phyloP scores from a whole-genome alignment of 1,140 invertebrate genomes.

The Trichonephila clavata region DNA sequence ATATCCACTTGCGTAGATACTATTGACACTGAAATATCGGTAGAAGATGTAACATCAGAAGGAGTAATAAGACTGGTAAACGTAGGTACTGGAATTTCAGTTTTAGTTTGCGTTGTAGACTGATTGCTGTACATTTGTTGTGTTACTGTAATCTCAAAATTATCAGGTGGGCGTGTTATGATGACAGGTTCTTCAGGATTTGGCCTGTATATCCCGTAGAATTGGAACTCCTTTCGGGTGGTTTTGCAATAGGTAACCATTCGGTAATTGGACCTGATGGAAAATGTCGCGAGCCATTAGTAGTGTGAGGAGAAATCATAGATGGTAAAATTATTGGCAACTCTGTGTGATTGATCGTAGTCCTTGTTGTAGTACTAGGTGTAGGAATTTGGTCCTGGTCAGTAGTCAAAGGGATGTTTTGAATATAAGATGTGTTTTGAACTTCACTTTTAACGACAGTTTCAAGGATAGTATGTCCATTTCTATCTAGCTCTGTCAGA shows the following conservation, averaged over 20 bases:
- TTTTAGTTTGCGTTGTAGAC: constrained; percentile 4
- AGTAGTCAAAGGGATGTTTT: neutral
- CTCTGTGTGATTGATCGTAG: constrained; percentile 41
- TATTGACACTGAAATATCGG: constrained; percentile 61
- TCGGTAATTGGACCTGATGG: constrained; percentile 75
- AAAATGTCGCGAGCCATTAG: neutral
- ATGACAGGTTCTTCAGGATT: constrained; percentile 77
- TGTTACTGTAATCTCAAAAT: constrained; percentile 78
- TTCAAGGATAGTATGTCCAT: constrained; percentile 65
- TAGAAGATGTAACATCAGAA: constrained; percentile 58
- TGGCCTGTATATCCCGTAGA: neutral
- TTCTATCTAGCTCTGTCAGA: constrained; percentile 59
- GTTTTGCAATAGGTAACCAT: constrained; percentile 77
- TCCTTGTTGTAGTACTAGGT: neutral
- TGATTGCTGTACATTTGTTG: constrained; percentile 77
- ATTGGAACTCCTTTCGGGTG: constrained; percentile 44
- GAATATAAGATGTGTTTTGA: neutral
- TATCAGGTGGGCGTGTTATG: constrained; percentile 77
- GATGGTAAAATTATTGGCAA: constrained; percentile 55
- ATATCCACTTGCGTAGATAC: constrained; percentile 72
- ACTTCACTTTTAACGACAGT: constrained; percentile 48
- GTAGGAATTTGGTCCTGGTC: neutral
- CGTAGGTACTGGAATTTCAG: constrained; percentile 14
- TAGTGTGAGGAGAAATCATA: neutral
- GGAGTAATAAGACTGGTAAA: constrained; percentile 60